A percentile compares a stretch with the other conserved stretches of the same genome.
Evolutionary conservation across 2,888 invertebrate species (phyloP).

Genomic region (Cheilosia urbana): DNA sequence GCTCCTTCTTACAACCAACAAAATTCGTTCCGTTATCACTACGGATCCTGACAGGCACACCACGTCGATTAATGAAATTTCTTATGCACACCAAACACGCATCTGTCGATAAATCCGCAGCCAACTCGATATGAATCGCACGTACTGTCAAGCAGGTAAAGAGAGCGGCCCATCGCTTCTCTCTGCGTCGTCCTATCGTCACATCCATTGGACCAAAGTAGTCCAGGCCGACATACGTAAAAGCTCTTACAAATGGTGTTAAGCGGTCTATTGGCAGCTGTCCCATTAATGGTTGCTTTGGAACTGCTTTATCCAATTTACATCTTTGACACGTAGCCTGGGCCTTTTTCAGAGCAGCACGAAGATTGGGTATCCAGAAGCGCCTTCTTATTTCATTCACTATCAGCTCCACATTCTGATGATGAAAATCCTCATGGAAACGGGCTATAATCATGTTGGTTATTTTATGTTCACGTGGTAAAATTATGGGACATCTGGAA

Average conservation of each 20-base stretch:
- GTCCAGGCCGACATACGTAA: not conserved
- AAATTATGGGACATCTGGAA: too few relatives aligned
- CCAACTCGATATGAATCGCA: not conserved
- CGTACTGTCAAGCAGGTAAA: not conserved
- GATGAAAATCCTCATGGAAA: too few relatives aligned
- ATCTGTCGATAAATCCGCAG: not conserved
- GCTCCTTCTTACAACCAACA: not conserved
- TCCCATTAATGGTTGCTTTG: constrained; percentile 13
- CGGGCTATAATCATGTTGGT: too few relatives aligned
- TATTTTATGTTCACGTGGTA: too few relatives aligned
- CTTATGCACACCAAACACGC: not conserved
- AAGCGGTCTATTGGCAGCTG: not conserved
- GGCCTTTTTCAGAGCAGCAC: too few relatives aligned
- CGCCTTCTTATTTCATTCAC: too few relatives aligned
- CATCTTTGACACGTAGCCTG: too few relatives aligned
- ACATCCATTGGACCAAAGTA: not conserved
- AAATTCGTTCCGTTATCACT: constrained; percentile 7
- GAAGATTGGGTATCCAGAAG: too few relatives aligned
- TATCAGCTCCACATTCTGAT: too few relatives aligned
- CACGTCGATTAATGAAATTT: constrained; percentile 1
- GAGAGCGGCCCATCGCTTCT: not conserved
- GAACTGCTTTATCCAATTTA: too few relatives aligned
- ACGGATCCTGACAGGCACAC: not conserved
- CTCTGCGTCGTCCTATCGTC: not conserved
- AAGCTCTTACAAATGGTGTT: constrained; percentile 4